Percentiles rank a stretch among this genome's conserved stretches.
These are phyloP conservation scores for Squalus acanthias DNA, from an alignment of 2,797 vertebrate species.

Conservation along the genomic window DNA sequence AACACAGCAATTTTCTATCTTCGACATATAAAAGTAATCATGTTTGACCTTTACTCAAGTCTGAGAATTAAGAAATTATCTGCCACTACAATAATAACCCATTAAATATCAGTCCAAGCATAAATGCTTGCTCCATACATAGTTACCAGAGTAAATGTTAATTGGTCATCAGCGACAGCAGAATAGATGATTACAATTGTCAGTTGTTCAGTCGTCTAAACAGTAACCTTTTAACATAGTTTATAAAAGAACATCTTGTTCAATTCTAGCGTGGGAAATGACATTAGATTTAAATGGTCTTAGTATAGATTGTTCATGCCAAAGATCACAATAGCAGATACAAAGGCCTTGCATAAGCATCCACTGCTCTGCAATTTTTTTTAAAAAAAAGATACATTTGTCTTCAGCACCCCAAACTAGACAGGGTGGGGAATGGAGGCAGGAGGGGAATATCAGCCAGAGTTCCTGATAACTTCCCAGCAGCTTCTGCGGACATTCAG, in stretches of 20 bases:
- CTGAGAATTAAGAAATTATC: neutral
- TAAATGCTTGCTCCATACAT: neutral
- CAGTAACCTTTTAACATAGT: slow-evolving; percentile 17
- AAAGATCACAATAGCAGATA: neutral
- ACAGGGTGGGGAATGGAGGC: neutral
- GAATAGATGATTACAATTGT: neutral
- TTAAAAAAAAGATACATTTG: neutral
- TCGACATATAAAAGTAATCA: neutral
- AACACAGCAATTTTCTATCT: neutral
- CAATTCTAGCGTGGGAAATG: neutral
- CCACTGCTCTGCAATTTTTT: neutral
- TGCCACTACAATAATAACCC: neutral
- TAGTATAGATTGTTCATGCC: neutral
- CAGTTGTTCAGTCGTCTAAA: slow-evolving; percentile 19
- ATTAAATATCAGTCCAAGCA: neutral
- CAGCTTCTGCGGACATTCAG: neutral
- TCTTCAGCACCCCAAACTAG: neutral
- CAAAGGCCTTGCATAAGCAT: neutral
- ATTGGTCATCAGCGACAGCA: neutral
- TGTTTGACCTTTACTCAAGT: neutral
- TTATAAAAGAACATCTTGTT: slow-evolving; percentile 28
- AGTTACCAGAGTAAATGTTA: neutral
- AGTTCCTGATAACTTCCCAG: neutral
- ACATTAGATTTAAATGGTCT: neutral
- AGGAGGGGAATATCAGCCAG: neutral